A percentile compares a stretch with the other conserved stretches of the same genome.
phyloP scores from a whole-genome alignment of 1,140 invertebrate species.

The Araneus ventricosus region DNA sequence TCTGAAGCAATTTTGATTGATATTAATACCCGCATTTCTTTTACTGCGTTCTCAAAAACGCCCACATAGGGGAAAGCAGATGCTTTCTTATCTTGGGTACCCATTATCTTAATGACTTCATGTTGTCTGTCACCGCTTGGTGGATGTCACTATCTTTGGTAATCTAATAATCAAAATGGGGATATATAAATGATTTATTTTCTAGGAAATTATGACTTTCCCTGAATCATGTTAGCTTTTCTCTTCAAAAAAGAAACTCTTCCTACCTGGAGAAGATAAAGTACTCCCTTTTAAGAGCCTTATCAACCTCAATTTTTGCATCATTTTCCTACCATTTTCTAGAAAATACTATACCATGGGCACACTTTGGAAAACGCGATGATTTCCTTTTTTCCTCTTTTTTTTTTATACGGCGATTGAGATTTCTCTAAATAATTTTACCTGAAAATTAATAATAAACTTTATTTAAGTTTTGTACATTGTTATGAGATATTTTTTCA shows the following conservation, averaged over 20 bases:
- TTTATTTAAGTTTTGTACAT: too few relatives aligned
- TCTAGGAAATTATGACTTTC: not conserved
- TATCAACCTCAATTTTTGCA: not conserved
- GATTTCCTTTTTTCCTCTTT: too few relatives aligned
- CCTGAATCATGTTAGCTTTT: not conserved
- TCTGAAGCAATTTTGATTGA: not conserved
- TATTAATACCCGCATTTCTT: not conserved
- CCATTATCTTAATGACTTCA: not conserved
- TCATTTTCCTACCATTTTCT: not conserved
- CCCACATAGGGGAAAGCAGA: not conserved
- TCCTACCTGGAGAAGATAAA: not conserved
- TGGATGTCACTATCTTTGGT: not conserved
- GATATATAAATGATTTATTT: not conserved
- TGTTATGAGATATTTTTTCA: too few relatives aligned
- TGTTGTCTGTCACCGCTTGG: not conserved
- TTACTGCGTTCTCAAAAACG: not conserved
- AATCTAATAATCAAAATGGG: not conserved
- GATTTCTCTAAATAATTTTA: too few relatives aligned
- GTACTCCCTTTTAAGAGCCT: not conserved
- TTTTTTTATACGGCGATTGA: too few relatives aligned
- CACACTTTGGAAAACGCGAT: too few relatives aligned
- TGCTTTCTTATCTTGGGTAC: not conserved
- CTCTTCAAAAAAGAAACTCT: not conserved
- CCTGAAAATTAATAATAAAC: too few relatives aligned
- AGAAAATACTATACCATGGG: too few relatives aligned